Evolutionary conservation across 2,113 vertebrate species (phyloP).

Genomic region (Ptyas mucosa): DNA sequence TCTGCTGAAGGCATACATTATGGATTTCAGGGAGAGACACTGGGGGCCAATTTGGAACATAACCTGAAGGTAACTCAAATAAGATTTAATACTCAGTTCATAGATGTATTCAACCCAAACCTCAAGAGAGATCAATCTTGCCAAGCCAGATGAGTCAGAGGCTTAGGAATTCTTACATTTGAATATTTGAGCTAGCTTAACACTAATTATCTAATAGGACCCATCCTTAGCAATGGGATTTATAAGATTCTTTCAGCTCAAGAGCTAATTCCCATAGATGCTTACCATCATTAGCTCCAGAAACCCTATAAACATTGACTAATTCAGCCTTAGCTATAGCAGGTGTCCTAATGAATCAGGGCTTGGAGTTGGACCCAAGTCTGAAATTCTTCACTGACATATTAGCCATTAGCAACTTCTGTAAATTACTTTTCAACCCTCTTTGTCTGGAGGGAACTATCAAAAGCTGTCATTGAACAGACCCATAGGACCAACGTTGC

Average conservation of each 20-base stretch:
- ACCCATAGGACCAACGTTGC: not conserved
- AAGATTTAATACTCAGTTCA: not conserved
- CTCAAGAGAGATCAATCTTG: not conserved
- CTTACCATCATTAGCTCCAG: not conserved
- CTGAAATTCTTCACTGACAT: not conserved
- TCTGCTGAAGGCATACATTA: not conserved
- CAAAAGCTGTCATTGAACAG: not conserved
- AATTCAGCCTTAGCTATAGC: not conserved
- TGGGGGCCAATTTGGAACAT: not conserved
- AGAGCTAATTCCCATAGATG: not conserved
- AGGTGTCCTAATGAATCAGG: not conserved
- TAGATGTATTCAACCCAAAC: not conserved
- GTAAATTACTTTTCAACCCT: not conserved
- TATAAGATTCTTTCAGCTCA: not conserved
- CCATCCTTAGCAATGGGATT: not conserved
- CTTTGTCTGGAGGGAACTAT: not conserved
- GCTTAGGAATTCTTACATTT: not conserved
- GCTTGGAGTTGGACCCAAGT: not conserved
- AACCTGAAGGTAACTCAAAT: not conserved
- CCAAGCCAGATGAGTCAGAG: not conserved
- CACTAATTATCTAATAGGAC: not conserved
- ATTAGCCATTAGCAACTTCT: not conserved
- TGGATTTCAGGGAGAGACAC: not conserved
- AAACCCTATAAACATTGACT: not conserved
- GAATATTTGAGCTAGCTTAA: not conserved